phyloP scores from a whole-genome alignment of 2,113 vertebrate species.

The Rhipidura dahli region DNA sequence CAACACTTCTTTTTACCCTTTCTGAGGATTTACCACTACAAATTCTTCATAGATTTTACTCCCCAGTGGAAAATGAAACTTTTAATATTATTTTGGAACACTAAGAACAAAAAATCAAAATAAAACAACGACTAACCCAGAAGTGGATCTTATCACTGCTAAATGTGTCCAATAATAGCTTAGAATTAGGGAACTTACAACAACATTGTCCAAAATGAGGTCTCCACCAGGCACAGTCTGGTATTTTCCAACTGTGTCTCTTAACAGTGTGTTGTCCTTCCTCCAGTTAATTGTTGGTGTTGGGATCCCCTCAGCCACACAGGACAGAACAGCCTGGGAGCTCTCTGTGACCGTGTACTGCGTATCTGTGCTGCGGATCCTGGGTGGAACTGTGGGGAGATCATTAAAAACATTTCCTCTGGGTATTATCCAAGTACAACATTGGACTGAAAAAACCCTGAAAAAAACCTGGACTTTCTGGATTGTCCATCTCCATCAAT shows the following conservation, averaged over 20 bases:
- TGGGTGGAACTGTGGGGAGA: conserved; percentile 83
- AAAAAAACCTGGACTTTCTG: neutral
- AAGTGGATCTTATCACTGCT: neutral
- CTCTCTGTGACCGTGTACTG: conserved; percentile 77
- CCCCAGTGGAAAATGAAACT: neutral
- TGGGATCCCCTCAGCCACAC: conserved; percentile 86
- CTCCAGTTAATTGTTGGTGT: conserved; percentile 86
- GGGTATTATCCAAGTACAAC: neutral
- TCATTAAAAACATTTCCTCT: neutral
- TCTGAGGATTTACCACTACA: neutral
- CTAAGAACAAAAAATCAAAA: neutral
- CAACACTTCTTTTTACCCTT: neutral
- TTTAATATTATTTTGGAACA: neutral
- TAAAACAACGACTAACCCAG: neutral
- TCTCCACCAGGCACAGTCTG: conserved; percentile 81
- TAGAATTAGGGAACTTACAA: conserved; percentile 73
- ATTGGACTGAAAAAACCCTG: neutral
- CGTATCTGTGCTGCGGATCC: conserved; percentile 72
- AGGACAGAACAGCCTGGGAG: conserved; percentile 78
- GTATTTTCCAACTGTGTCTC: conserved; percentile 76
- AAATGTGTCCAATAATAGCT: neutral
- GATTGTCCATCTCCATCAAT: neutral
- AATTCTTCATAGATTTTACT: neutral
- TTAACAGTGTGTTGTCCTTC: conserved; percentile 72
- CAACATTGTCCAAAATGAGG: conserved; percentile 82